Evolutionary conservation across 2,113 vertebrate species (phyloP).

Genomic region (Apeltes quadracus): DNA sequence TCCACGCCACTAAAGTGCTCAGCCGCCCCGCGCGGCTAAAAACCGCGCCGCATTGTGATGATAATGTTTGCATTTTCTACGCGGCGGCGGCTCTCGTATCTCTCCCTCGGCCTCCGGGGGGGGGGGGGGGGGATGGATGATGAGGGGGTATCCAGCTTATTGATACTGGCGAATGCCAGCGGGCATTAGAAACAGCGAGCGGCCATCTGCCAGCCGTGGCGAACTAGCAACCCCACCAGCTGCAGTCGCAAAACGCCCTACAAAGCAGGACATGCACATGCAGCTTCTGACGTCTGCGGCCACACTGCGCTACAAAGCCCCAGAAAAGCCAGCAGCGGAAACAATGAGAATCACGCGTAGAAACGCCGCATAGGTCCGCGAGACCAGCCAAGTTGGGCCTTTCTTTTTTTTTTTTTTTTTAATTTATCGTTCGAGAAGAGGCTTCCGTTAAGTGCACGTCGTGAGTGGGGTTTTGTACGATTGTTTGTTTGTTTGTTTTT

Average conservation of each 20-base stretch:
- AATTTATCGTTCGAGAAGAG: slow-evolving; percentile 38
- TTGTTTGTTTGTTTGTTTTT: too few relatives aligned
- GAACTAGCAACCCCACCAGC: slow-evolving; percentile 84
- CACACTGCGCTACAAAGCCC: slow-evolving; percentile 85
- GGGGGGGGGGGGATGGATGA: too few relatives aligned
- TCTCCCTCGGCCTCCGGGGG: slow-evolving; percentile 55
- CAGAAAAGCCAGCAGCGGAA: slow-evolving; percentile 82
- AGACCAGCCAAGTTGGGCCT: slow-evolving; percentile 69
- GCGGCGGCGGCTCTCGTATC: slow-evolving; percentile 53
- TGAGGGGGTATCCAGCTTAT: slow-evolving; percentile 71
- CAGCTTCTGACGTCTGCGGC: slow-evolving; percentile 89
- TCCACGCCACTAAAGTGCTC: neutral
- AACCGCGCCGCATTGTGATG: slow-evolving; percentile 19
- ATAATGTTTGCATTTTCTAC: slow-evolving; percentile 41
- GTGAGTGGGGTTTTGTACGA: slow-evolving; percentile 63
- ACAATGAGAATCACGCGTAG: slow-evolving; percentile 79
- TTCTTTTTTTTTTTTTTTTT: too few relatives aligned
- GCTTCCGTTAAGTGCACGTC: slow-evolving; percentile 70
- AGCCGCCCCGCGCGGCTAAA: neutral
- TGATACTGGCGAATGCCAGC: slow-evolving; percentile 81
- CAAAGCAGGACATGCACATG: slow-evolving; percentile 88
- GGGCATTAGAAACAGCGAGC: slow-evolving; percentile 84
- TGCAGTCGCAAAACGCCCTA: slow-evolving; percentile 88
- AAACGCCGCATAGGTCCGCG: slow-evolving; percentile 74
- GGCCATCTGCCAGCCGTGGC: slow-evolving; percentile 84